Conservation (phyloP, 1,140 invertebrate species). For the Brachionus manjavacas region DNA sequence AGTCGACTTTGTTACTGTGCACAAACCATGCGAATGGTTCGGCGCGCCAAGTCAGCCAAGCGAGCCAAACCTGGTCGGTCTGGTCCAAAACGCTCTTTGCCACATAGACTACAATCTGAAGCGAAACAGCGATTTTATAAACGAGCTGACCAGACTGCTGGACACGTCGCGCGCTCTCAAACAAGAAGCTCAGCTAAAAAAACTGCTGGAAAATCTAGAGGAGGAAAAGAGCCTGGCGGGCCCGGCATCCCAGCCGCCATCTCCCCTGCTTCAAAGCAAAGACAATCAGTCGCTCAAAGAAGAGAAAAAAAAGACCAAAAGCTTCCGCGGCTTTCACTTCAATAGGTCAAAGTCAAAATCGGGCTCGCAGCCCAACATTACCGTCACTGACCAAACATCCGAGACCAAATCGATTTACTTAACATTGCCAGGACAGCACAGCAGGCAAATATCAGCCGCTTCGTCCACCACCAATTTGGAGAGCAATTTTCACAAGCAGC, state of each 20-base stretch:
- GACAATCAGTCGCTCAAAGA: not conserved
- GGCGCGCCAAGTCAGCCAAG: not conserved
- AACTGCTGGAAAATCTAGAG: not conserved
- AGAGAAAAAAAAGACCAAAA: constrained; percentile 21
- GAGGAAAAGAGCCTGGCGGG: not conserved
- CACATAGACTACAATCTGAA: constrained; percentile 38
- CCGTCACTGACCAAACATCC: not conserved
- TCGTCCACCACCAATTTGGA: not conserved
- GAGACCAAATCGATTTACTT: not conserved
- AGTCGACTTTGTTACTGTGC: not conserved
- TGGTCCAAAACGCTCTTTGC: not conserved
- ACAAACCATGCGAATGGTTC: not conserved
- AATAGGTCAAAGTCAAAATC: not conserved
- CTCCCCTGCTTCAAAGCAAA: not conserved
- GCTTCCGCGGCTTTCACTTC: not conserved
- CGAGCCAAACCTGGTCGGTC: not conserved
- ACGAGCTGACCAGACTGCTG: constrained; percentile 24
- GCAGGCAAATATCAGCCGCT: not conserved
- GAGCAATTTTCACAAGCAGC: not conserved
- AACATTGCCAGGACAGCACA: not conserved
- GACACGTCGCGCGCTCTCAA: constrained; percentile 12
- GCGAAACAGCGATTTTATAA: constrained; percentile 39
- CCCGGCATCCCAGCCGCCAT: not conserved
- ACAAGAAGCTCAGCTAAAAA: constrained; percentile 33
- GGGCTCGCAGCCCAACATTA: not conserved